Evolutionary conservation across 2,888 invertebrate species (phyloP), one percentile per base, ranked within the genome.

Genomic region (Tipula helvola): DNA sequence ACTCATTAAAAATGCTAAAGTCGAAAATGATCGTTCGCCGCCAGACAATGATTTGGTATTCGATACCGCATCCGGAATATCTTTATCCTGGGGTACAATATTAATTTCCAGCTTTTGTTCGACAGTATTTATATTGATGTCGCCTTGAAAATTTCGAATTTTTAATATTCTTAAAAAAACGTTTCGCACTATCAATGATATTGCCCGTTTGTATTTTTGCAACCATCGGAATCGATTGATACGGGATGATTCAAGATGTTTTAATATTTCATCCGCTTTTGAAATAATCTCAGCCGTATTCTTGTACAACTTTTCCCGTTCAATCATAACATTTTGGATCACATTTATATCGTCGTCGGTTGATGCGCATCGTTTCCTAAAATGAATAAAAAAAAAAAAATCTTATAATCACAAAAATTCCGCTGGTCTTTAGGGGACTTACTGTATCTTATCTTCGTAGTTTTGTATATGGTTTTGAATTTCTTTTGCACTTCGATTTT

Each of bases 21-120:
- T 99, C n/a, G 97, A 95, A 92, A 96, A 99, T 2, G 98, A 98
- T 87, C 98, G 94, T 92, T 99, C 99, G 5, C 99, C 99, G 57
- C 99, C 99, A 0, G 98, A 98, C 88, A 99, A 93, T 88, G 96
- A 94, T 86, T 94, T 92, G 0, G 95, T 93, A 88, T 93, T 93
- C 13, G 92, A 93, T 0, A 90, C 90, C 8, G 92, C 91, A 86
- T 89, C 89, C 87, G 92, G 91, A 3, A 91, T 89, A 86, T 89
- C 91, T 42, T 93, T 92, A 87, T 93, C 93, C 87, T 92, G 92
- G 0, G 94, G 93, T 87, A 92, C 91, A 0, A 95, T 93, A 85
- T 92, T 91, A 86, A 95, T 90, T 39, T 92, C 91, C 13, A 94
- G 90, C 41, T 90, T 91, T 87, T 92, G 91, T 3, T 91, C 90